Percentiles rank a stretch among this genome's conserved stretches.
Conservation (phyloP, 37 sponge, comb jelly and placozoan genomes). For the Corticium candelabrum region DNA sequence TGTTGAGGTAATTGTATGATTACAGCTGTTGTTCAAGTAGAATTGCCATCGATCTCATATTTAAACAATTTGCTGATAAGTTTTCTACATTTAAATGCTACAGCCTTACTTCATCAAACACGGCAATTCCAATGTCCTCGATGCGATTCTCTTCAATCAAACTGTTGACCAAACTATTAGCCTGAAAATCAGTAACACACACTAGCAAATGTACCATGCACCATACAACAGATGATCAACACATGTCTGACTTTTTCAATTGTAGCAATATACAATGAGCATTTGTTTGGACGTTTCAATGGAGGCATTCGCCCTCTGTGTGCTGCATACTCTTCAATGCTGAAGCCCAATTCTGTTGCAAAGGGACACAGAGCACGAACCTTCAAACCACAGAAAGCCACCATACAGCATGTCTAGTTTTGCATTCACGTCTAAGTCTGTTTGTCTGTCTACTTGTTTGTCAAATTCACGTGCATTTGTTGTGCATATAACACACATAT, state of each 20-base stretch:
- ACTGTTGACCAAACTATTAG: conserved; percentile 65
- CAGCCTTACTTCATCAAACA: conserved; percentile 55
- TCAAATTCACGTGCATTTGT: no score
- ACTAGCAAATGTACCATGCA: no score
- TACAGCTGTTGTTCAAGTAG: no score
- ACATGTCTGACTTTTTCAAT: conserved; percentile 83
- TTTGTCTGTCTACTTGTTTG: no score
- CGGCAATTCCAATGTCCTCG: conserved; percentile 60
- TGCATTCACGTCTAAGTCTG: no score
- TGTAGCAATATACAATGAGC: conserved; percentile 72
- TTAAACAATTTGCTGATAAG: no score
- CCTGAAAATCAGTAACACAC: conserved; percentile 20
- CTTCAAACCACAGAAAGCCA: conserved; percentile 16
- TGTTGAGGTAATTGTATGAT: no score
- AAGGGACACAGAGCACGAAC: conserved; percentile 70
- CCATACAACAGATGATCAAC: no score
- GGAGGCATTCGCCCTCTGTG: conserved; percentile 79
- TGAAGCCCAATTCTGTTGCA: conserved; percentile 60
- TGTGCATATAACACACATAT: not conserved
- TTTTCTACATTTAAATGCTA: no score
- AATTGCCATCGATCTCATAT: no score
- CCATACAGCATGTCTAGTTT: no score
- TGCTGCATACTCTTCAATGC: conserved; percentile 86
- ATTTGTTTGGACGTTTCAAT: conserved; percentile 49
- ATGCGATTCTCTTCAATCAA: conserved; percentile 57